Percentiles rank a stretch among this genome's conserved stretches.
These are phyloP conservation scores for Okamejei kenojei DNA, from an alignment of 2,797 vertebrate genomes.

Conservation along the genomic window DNA sequence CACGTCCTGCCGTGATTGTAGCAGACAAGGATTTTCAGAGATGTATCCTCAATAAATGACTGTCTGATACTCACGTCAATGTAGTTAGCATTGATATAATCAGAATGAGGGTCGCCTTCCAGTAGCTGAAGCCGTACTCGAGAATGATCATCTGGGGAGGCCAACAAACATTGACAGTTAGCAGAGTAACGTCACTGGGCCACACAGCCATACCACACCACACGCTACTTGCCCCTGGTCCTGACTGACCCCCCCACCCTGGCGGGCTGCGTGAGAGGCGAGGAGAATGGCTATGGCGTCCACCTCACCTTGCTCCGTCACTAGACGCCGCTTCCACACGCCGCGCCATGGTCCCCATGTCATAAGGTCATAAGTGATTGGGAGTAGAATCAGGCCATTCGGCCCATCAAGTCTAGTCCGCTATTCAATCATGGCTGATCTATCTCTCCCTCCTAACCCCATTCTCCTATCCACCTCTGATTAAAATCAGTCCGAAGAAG, in stretches of 20 bases:
- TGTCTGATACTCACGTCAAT: conserved; percentile 76
- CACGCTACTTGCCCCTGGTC: no score
- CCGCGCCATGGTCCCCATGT: no score
- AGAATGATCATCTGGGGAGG: conserved; percentile 84
- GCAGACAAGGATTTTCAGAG: background rate
- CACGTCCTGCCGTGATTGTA: background rate
- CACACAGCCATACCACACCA: no score
- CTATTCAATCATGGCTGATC: no score
- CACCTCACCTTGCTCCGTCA: background rate
- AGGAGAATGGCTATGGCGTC: no score
- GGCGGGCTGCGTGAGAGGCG: no score
- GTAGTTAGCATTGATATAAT: conserved; percentile 97
- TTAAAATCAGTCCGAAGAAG: no score
- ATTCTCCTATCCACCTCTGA: background rate
- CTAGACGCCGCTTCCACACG: background rate
- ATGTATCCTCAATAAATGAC: background rate
- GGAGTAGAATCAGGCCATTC: no score
- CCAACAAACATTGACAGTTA: background rate
- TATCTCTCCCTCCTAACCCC: no score
- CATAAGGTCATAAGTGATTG: no score
- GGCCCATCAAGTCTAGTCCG: no score
- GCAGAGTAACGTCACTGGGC: background rate
- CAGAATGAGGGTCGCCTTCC: conserved; percentile 90
- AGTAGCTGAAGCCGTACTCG: conserved; percentile 83
- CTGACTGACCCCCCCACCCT: no score